phyloP scores from a whole-genome alignment of 64 coral and sea anemone species.

The Anthopleura sola region DNA sequence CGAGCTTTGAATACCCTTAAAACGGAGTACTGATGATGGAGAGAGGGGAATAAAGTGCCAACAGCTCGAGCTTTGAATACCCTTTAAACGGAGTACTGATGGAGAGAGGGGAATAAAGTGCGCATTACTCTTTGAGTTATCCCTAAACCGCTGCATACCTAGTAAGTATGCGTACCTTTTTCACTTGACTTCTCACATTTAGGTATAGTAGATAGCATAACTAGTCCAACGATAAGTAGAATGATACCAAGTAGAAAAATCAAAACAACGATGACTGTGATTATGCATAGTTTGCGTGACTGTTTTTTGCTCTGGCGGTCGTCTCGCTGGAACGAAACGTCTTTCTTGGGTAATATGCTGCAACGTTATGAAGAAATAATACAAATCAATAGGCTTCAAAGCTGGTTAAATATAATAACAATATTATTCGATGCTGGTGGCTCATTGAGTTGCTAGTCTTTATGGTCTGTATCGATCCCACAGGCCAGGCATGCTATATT shows the following conservation, averaged over 20 bases:
- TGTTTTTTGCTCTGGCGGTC: not conserved
- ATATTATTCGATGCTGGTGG: no score
- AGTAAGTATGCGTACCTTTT: not conserved
- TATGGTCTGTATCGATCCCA: no score
- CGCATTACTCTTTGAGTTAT: no score
- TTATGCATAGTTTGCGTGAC: not conserved
- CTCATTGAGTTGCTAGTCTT: no score
- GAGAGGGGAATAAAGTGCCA: not conserved
- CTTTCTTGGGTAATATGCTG: not conserved
- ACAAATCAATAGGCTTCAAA: not conserved
- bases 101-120: no score
- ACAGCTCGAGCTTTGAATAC: not conserved
- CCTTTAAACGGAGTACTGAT: no score
- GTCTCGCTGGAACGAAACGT: not conserved
- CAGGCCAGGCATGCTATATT: no score
- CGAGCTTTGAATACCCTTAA: not conserved
- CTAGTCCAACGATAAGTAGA: constrained; percentile 21
- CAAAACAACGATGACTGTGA: not conserved
- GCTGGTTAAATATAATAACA: no score
- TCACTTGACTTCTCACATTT: constrained; percentile 6
- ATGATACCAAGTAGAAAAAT: constrained; percentile 10
- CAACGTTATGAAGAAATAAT: not conserved
- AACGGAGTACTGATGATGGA: not conserved
- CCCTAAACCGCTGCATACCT: no score
- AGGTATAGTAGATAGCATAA: not conserved